phyloP scores from a whole-genome alignment of 1,140 invertebrate species.

The Achroia grisella region DNA sequence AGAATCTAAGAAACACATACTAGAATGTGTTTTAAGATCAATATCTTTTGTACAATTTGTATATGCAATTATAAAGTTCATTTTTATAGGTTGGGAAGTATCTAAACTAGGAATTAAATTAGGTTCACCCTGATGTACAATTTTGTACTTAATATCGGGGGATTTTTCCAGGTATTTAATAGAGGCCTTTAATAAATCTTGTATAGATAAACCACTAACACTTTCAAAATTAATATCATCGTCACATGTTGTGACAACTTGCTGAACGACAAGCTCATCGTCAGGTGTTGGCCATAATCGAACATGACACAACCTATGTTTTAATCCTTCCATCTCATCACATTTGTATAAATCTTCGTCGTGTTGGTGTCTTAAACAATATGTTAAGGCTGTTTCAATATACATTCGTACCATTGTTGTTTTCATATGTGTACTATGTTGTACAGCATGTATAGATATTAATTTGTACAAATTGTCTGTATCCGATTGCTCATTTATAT shows the following conservation, averaged over 20 bases:
- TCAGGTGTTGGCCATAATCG: slow-evolving; percentile 37
- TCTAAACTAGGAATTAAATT: slow-evolving; percentile 39
- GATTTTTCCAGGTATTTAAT: slow-evolving; percentile 30
- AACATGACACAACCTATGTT: slow-evolving; percentile 39
- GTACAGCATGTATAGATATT: slow-evolving; percentile 35
- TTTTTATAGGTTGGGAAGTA: slow-evolving; percentile 26
- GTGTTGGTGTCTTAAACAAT: slow-evolving; percentile 33
- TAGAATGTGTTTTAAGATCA: slow-evolving; percentile 19
- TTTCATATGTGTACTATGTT: slow-evolving; percentile 30
- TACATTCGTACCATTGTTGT: slow-evolving; percentile 37
- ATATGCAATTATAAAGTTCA: slow-evolving; percentile 30
- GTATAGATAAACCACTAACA: slow-evolving; percentile 29
- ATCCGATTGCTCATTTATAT: slow-evolving; percentile 31
- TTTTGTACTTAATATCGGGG: slow-evolving; percentile 29
- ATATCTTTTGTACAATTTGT: slow-evolving; percentile 45
- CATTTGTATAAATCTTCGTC: slow-evolving; percentile 25
- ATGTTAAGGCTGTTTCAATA: slow-evolving; percentile 49
- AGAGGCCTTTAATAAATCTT: slow-evolving; percentile 27
- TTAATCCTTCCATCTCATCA: slow-evolving; percentile 42
- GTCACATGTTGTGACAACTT: slow-evolving; percentile 36
- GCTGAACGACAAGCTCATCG: slow-evolving; percentile 39
- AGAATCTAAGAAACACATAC: slow-evolving; percentile 24
- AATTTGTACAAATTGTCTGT: slow-evolving; percentile 48
- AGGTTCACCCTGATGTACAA: slow-evolving; percentile 35
- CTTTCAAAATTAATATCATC: slow-evolving; percentile 32